Base-by-base conservation (phyloP, 1,140 invertebrate species). In the Forficula auricularia region DNA sequence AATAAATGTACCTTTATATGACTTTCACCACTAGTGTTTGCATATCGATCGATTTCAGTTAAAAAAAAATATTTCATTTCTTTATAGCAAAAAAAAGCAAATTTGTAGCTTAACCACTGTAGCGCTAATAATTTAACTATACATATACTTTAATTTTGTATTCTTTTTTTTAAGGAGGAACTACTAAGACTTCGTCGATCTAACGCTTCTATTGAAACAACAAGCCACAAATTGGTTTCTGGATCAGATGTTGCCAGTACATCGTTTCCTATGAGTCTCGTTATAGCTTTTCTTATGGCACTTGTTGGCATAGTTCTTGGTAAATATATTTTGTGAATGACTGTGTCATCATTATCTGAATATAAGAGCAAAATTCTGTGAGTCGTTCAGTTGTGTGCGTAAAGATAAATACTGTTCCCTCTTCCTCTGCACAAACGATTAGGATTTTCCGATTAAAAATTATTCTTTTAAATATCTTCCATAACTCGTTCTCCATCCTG, bases 301-400 rank as follows among this genome's bases (percentile, higher is more conserved):
- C 48, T 68, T 36, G 45, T 66, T 46, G 65, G 66, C 46, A 56
- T 65, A 38, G 51, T 67, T 38, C 46, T 66, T 19, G 65, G 65
- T 32, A 68, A 67, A 54, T 62, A 63, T 46, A 50, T 67, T 43
- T 58, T 68, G 42, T 67, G 58, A 63, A 44, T 46, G 22, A 35
- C 31, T 40, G 33, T 27, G 22, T 27, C 22, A n/a, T n/a, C n/a
- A 27, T 27, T 27, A 27, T 6, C 4, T 27, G 22, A 4, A 27
- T 27, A 27, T 27, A 27, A 27, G 4, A 27, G 30, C 40, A 18
- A 30, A 39, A 20, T 39, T 30, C 22, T 32, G 40, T 41, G 40
- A 41, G 40, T 42, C 10, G 22, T 27, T 27, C 40, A 32, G 40
- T 42, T 36, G 40, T 42, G 30, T 35, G 40, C 40, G 18, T 32